These are phyloP conservation scores for Drosophila leonis DNA, from an alignment of 2,888 invertebrate genomes.

Conservation along the genomic window DNA sequence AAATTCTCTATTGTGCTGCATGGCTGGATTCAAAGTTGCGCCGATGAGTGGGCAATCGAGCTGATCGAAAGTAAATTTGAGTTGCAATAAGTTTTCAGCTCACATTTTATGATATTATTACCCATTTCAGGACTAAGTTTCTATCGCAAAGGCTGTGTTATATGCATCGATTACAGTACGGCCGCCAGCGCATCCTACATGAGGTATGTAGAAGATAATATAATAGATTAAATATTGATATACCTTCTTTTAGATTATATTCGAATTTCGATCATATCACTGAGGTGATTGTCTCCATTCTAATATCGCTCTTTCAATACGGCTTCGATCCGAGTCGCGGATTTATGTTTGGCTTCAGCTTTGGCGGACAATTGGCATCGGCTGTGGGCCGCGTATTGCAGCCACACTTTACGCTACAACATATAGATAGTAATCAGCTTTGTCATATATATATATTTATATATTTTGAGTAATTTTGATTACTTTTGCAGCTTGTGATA, in stretches of 20 bases:
- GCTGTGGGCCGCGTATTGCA: slow-evolving; percentile 78
- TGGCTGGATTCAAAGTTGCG: slow-evolving; percentile 84
- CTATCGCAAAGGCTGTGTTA: slow-evolving; percentile 83
- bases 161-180: slow-evolving; percentile 83
- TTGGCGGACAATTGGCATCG: slow-evolving; percentile 83
- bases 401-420: slow-evolving; percentile 66
- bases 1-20: slow-evolving; percentile 83
- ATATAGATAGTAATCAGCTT: slow-evolving; percentile 81
- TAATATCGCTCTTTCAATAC: slow-evolving; percentile 67
- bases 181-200: slow-evolving; percentile 81
- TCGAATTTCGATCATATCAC: slow-evolving; percentile 75
- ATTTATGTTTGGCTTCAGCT: slow-evolving; percentile 85
- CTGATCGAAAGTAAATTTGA: slow-evolving; percentile 77
- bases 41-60: slow-evolving; percentile 78
- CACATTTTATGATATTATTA: neutral
- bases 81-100: neutral
- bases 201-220: slow-evolving; percentile 42
- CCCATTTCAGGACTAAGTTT: slow-evolving; percentile 75
- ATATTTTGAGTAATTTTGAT: neutral
- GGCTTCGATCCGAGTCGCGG: slow-evolving; percentile 77
- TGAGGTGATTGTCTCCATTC: slow-evolving; percentile 67
- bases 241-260: slow-evolving; percentile 55
- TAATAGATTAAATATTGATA: neutral
- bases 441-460: neutral
- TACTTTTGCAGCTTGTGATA: slow-evolving; percentile 81